Percentiles rank a stretch among this genome's conserved stretches.
Conservation (phyloP, 2,888 invertebrate genomes). For the Cordilura impudica region DNA sequence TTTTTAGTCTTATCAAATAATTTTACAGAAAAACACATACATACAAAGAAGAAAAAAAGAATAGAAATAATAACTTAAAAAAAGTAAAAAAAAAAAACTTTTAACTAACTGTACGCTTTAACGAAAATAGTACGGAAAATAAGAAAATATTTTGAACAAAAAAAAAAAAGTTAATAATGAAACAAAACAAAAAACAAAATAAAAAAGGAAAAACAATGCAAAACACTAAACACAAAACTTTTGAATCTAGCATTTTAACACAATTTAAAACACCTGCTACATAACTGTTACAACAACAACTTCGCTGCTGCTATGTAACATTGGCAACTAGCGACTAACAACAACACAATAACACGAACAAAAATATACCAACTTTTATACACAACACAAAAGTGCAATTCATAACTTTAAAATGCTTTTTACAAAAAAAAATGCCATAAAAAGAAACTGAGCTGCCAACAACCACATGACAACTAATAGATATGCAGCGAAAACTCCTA, state of each 20-base stretch:
- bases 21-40: constrained; percentile 18
- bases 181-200: not conserved
- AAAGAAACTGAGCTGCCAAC: not conserved
- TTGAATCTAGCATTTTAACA: constrained; percentile 58
- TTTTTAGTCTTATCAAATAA: constrained; percentile 27
- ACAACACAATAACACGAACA: constrained; percentile 25
- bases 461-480: not conserved
- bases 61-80: constrained; percentile 32
- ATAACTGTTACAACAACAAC: constrained; percentile 46
- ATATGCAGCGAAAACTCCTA: not conserved
- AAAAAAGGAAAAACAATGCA: not conserved
- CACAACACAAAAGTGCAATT: constrained; percentile 57
- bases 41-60: constrained; percentile 7
- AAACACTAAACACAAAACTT: constrained; percentile 43
- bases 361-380: constrained; percentile 40
- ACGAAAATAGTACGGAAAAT: not conserved
- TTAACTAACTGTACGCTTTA: constrained; percentile 39
- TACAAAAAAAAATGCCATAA: constrained; percentile 30
- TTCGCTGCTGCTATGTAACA: not conserved
- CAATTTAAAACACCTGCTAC: constrained; percentile 64
- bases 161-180: not conserved
- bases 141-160: constrained; percentile 11
- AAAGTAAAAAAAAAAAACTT: constrained; percentile 41
- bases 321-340: not conserved
- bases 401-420: constrained; percentile 57